These are phyloP conservation scores for Ctenicera cuprea DNA, from an alignment of 2,888 invertebrate genomes.

Conservation along the genomic window DNA sequence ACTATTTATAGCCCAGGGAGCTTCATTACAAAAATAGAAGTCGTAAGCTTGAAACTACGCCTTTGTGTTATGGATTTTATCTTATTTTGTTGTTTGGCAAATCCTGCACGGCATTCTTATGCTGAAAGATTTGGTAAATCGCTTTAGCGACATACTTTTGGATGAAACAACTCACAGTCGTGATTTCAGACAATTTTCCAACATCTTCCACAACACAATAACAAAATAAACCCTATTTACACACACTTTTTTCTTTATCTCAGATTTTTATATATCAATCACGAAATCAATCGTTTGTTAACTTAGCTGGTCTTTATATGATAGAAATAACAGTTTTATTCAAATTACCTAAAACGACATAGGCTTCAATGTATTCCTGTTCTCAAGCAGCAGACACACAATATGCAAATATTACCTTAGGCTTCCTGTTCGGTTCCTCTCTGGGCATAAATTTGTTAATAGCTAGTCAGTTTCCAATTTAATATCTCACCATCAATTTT, in stretches of 20 bases:
- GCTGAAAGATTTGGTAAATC: slow-evolving; percentile 27
- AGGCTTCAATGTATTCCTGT: background rate
- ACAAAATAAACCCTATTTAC: slow-evolving; percentile 14
- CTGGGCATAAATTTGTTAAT: background rate
- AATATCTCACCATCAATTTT: slow-evolving; percentile 16
- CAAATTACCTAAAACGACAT: background rate
- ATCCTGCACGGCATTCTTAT: slow-evolving; percentile 19
- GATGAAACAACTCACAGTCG: slow-evolving; percentile 10
- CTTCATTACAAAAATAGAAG: slow-evolving; percentile 27
- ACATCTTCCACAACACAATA: slow-evolving; percentile 7
- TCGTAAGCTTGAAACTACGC: slow-evolving; percentile 9
- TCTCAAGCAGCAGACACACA: background rate
- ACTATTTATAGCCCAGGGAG: slow-evolving; percentile 9
- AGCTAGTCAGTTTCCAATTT: background rate
- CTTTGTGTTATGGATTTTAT: slow-evolving; percentile 24
- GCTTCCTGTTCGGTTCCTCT: background rate
- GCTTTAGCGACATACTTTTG: slow-evolving; percentile 28
- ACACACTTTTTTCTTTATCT: slow-evolving; percentile 19
- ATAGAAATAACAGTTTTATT: too few relatives aligned
- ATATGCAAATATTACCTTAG: slow-evolving; percentile 1
- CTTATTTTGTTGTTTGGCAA: slow-evolving; percentile 32
- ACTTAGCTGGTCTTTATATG: too few relatives aligned
- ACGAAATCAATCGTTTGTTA: background rate
- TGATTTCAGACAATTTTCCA: slow-evolving; percentile 21
- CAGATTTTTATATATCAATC: slow-evolving; percentile 20